Evolutionary conservation across 1,140 invertebrate genomes (phyloP), one percentile per base, ranked within the genome.

Genomic region (Ephestia elutella): DNA sequence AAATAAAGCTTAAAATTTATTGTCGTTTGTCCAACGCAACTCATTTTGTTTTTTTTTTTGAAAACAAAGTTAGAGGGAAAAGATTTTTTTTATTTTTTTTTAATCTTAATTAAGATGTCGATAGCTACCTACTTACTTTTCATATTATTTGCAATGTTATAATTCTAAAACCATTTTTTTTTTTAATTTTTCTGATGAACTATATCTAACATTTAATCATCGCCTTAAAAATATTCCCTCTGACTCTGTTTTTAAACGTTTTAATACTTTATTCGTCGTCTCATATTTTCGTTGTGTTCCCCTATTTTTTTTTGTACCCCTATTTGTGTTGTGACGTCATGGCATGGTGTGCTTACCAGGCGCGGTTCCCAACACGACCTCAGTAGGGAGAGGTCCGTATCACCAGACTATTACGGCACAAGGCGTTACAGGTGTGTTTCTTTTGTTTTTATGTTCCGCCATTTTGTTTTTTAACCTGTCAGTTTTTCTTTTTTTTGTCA

Each of bases 301-400:
- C 11, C 51, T 63, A 48, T 15, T 59, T 13, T 61, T 49, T 44
- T 56, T 51, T 55, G 57, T 62, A 15, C 54, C 49, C 32, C 49
- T 48, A 54, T 19, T 35, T n/a, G 51, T 57, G 57, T 62, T 70
- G 72, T 77, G 74, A 72, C 66, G 73, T 78, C 68, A 73, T 69
- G 71, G 82, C 80, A 80, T 77, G 80, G 69, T 79, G 70, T 71
- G 73, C 51, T 59, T 62, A 64, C 70, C 81, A 92, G 92, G 70
- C 91, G 91, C 73, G 92, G 92, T 71, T 93, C 92, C 63, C 92
- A 92, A 82, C 92, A 93, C 89, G 92, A 93, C 80, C 85, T 93
- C 70, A 90, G 86, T 72, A 79, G 87, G 54, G 89, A 90, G 60
- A 77, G 92, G 70, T 92, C 92, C 67, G 85, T 90, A 59, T 92